phyloP scores from a whole-genome alignment of 1,140 invertebrate species.

The Drosophila ficusphila region DNA sequence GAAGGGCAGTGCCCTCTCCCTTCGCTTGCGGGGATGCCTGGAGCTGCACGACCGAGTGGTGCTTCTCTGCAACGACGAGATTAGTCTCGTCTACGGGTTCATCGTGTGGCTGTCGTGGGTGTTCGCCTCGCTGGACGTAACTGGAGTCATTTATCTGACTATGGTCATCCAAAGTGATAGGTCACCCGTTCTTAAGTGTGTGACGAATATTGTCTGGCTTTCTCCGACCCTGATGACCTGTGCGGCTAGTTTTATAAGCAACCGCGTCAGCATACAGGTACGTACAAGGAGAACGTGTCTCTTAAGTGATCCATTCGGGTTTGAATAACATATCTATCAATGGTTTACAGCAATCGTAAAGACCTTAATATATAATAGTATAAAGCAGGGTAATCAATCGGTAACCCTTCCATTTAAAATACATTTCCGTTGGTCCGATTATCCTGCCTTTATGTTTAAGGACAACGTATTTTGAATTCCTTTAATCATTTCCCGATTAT shows the following conservation, averaged over 20 bases:
- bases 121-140: constrained; percentile 58
- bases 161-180: constrained; percentile 34
- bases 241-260: constrained; percentile 49
- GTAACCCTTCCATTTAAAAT: no score
- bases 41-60: constrained; percentile 62
- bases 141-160: constrained; percentile 53
- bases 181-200: neutral
- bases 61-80: constrained; percentile 55
- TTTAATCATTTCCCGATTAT: no score
- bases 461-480: no score
- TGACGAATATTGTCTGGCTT: constrained; percentile 45
- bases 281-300: constrained; percentile 1
- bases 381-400: no score
- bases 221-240: constrained; percentile 54
- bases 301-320: no score
- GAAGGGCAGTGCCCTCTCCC: constrained; percentile 4
- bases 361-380: no score
- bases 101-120: constrained; percentile 49
- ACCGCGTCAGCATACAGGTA: constrained; percentile 58
- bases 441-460: no score
- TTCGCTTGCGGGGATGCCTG: constrained; percentile 49
- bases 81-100: constrained; percentile 70
- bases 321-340: no score
- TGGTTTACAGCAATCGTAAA: no score
- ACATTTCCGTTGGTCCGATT: no score